These are phyloP conservation scores for Dasypolia templi DNA, from an alignment of 2,888 invertebrate genomes.

Conservation along the genomic window DNA sequence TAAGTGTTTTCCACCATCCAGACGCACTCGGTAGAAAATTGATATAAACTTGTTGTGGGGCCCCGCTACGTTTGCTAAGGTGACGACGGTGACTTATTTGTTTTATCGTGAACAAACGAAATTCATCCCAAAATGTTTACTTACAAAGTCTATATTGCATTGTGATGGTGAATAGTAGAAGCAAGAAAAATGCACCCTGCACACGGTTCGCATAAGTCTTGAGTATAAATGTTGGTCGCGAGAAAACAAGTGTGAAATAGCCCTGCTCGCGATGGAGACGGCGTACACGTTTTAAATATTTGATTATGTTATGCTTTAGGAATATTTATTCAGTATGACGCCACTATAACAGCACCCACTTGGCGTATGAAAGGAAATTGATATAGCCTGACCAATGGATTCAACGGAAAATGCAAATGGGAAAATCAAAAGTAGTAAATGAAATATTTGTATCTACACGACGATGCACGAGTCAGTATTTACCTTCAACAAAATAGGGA, in stretches of 20 bases:
- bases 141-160: constrained; percentile 70
- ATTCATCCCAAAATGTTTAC: constrained; percentile 65
- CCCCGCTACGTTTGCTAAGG: constrained; percentile 83
- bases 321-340: constrained; percentile 61
- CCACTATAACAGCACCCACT: constrained; percentile 56
- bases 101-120: constrained; percentile 69
- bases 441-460: neutral
- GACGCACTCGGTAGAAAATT: constrained; percentile 89
- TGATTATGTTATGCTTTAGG: constrained; percentile 71
- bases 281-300: constrained; percentile 79
- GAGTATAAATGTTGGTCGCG: constrained; percentile 83
- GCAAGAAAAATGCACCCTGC: constrained; percentile 84
- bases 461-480: neutral
- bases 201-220: constrained; percentile 73
- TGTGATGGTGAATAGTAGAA: constrained; percentile 72
- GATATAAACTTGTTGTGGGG: constrained; percentile 88
- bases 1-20: constrained; percentile 86
- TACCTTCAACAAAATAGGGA: neutral
- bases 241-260: constrained; percentile 82
- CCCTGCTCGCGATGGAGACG: constrained; percentile 71
- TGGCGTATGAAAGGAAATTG: constrained; percentile 56
- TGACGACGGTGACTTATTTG: constrained; percentile 85
- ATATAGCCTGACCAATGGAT: constrained; percentile 42
- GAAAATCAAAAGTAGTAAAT: constrained; percentile 1
- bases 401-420: neutral